A percentile compares a stretch with the other conserved stretches of the same genome.
These are phyloP conservation scores for Phalera bucephala DNA, from an alignment of 2,888 invertebrate genomes.

Conservation along the genomic window DNA sequence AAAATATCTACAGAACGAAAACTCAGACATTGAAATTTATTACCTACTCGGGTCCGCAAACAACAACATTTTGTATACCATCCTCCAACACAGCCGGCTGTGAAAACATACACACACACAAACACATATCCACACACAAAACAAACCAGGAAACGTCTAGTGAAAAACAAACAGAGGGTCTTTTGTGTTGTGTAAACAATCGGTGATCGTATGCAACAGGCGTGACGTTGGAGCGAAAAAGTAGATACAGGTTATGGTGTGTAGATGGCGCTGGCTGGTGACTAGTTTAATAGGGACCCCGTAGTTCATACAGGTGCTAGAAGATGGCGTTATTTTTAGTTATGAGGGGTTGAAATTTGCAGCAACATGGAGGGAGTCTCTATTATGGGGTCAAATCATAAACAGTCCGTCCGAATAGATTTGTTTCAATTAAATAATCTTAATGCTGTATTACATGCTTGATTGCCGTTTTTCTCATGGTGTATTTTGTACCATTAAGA, in stretches of 20 bases:
- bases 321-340: conserved; percentile 53
- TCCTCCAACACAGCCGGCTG: conserved; percentile 70
- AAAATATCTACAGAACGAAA: conserved; percentile 33
- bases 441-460: too few relatives aligned
- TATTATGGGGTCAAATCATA: too few relatives aligned
- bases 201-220: conserved; percentile 78
- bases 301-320: conserved; percentile 25
- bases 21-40: conserved; percentile 63
- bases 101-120: conserved; percentile 69
- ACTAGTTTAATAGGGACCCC: conserved; percentile 11
- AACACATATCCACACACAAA: conserved; percentile 67
- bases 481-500: too few relatives aligned
- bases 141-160: conserved; percentile 84
- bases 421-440: too few relatives aligned
- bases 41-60: conserved; percentile 64
- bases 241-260: conserved; percentile 59
- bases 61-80: conserved; percentile 78
- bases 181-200: conserved; percentile 83
- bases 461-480: too few relatives aligned
- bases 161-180: conserved; percentile 83
- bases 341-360: too few relatives aligned
- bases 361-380: too few relatives aligned
- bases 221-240: conserved; percentile 67
- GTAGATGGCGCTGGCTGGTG: conserved; percentile 52
- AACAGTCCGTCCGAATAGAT: too few relatives aligned